Conservation (phyloP, 2,888 invertebrate genomes). For the Cryptophagus acutangulus region DNA sequence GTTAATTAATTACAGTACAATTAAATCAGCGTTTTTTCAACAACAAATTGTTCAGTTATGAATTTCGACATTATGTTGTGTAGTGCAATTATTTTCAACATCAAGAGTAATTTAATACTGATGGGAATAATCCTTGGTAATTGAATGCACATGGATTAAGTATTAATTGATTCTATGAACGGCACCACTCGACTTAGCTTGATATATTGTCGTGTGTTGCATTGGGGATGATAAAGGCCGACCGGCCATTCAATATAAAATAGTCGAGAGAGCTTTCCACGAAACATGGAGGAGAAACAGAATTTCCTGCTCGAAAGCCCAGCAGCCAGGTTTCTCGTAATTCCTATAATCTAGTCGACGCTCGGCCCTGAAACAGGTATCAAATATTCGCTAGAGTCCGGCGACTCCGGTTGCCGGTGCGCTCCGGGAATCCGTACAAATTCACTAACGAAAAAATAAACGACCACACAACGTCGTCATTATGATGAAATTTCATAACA, state of each 20-base stretch:
- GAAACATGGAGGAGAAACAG: constrained; percentile 6
- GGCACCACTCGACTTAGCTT: not conserved
- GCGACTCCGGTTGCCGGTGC: not conserved
- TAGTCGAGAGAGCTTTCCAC: constrained; percentile 1
- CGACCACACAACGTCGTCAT: constrained; percentile 1
- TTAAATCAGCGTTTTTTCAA: too few species aligned
- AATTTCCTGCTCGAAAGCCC: constrained; percentile 4
- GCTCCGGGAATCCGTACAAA: constrained; percentile 1
- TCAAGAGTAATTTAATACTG: too few species aligned
- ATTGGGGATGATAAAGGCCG: constrained; percentile 4
- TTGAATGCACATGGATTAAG: constrained; percentile 2
- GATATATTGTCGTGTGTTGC: constrained; percentile 2
- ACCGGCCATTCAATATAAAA: not conserved
- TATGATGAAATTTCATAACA: not conserved
- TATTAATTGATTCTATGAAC: constrained; percentile 6
- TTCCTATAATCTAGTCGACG: constrained; percentile 2
- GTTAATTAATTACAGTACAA: too few species aligned
- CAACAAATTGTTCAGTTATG: too few species aligned
- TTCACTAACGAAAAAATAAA: not conserved
- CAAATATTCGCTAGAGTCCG: not conserved
- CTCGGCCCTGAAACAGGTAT: not conserved
- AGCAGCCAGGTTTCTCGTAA: constrained; percentile 1
- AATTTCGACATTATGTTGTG: too few species aligned
- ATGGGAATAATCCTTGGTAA: constrained; percentile 1
- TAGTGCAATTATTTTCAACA: too few species aligned